phyloP scores from a whole-genome alignment of 2,797 vertebrate species.

The Typhlichthys eigenmanni region DNA sequence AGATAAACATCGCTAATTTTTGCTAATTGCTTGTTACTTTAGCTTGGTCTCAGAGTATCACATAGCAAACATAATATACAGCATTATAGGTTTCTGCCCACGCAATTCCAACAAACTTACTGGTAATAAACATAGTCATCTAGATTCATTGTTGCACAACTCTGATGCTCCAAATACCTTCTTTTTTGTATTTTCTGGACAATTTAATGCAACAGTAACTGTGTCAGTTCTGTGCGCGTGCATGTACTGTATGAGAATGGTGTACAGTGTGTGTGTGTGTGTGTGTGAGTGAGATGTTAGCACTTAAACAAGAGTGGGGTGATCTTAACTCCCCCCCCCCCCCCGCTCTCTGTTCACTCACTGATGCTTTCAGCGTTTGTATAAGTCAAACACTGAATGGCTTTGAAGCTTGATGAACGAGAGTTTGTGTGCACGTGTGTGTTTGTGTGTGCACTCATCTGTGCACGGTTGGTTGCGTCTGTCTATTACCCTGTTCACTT shows the following conservation, averaged over 20 bases:
- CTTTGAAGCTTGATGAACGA: not conserved
- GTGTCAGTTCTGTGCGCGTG: constrained; percentile 41
- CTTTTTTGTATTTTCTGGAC: constrained; percentile 53
- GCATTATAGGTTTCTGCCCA: too few relatives aligned
- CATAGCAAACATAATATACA: too few relatives aligned
- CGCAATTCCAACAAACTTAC: too few relatives aligned
- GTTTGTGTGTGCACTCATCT: not conserved
- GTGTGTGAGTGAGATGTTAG: constrained; percentile 27
- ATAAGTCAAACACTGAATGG: not conserved
- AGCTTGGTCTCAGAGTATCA: too few relatives aligned
- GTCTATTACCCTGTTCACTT: not conserved
- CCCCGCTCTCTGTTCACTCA: not conserved
- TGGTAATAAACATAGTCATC: constrained; percentile 14
- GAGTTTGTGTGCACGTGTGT: not conserved
- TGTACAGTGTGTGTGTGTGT: constrained; percentile 13
- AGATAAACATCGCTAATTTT: too few relatives aligned
- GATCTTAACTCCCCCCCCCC: constrained; percentile 28
- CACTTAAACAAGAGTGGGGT: constrained; percentile 48
- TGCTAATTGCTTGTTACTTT: too few relatives aligned
- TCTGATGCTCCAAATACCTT: constrained; percentile 63
- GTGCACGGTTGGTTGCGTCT: not conserved
- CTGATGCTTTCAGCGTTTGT: not conserved
- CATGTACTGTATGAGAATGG: constrained; percentile 15
- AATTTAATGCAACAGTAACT: constrained; percentile 68
- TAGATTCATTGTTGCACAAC: constrained; percentile 43